phyloP scores from a whole-genome alignment of 2,797 vertebrate genomes.

The Distichodus sexfasciatus region DNA sequence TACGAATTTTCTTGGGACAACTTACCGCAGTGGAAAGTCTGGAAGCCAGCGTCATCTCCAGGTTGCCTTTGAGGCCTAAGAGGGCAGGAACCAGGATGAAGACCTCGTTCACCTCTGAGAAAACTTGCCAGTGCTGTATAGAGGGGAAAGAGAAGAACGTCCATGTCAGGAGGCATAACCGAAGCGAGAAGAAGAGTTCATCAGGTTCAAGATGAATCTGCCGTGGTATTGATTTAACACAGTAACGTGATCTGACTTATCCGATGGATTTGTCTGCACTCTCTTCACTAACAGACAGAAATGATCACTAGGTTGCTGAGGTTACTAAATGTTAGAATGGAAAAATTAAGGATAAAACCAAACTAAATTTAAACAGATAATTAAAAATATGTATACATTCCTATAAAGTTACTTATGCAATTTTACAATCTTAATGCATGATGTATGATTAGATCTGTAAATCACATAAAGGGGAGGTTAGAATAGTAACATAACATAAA shows the following conservation, averaged over 20 bases:
- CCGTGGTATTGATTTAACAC: conserved; percentile 44
- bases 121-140: conserved; percentile 94
- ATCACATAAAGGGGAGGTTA: too few species aligned
- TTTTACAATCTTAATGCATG: too few species aligned
- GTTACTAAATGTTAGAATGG: too few species aligned
- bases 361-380: too few species aligned
- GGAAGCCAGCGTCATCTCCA: conserved; percentile 97
- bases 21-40: conserved; percentile 98
- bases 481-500: too few species aligned
- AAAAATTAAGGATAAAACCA: too few species aligned
- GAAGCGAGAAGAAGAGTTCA: neutral
- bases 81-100: conserved; percentile 96
- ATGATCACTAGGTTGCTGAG: too few species aligned
- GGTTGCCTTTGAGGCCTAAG: conserved; percentile 95
- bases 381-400: too few species aligned
- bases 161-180: too few species aligned
- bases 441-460: too few species aligned
- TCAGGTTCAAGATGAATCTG: conserved; percentile 6
- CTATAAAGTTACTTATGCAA: too few species aligned
- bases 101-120: conserved; percentile 91
- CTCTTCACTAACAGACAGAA: too few species aligned
- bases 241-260: conserved; percentile 45
- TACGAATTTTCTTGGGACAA: conserved; percentile 22
- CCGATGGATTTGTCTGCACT: conserved; percentile 30
- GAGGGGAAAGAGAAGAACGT: conserved; percentile 32